Evolutionary conservation across 2,797 vertebrate species (phyloP), one percentile per base, ranked within the genome.

Genomic region (Nannoperca obscura): DNA sequence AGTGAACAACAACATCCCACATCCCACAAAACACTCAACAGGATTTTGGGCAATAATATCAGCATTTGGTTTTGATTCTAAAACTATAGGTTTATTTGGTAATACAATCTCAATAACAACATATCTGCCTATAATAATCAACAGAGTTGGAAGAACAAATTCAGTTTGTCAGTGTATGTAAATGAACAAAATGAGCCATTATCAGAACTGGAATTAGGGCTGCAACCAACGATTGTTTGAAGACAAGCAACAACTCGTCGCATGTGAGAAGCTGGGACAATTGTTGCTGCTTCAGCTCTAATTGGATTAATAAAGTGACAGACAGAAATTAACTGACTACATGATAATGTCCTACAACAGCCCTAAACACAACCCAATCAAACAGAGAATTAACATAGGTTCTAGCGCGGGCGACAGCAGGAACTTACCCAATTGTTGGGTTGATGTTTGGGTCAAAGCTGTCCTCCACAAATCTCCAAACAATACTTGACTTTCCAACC

Each of bases 401-500:
- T 69, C 10, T 47, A 38, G 12, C 0, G 1, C 8, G 30, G 36
- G 34, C 46, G 19, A 61, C 3, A 38, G 22, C n/a, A 72, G 22
- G 5, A 64, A 91, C 96, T 95, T 94, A 99, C 98, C 98, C 98
- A 89, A 99, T 99, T 34, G 98, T 99, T 80, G 98, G 98, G 93
- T 98, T 99, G 85, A 99, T 99, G 88, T 99, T 99, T 62, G 98
- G 98, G 92, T 99, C 98, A 90, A 99, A 99, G 84, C 97, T 99
- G 83, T 99, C 97, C 91, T 99, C 98, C 40, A 99, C 98, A 92
- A 99, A 99, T 85, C 98, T 95, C 95, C 96, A 97, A 50, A 97
- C 97, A 1, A 97, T 96, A 90, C 98, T 97, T 3, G 96, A 97
- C 89, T 97, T 97, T 77, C 96, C 95, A 82, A 97, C 96, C 20